Evolutionary conservation across 1,140 invertebrate species (phyloP).

Genomic region (Trigoniulus corallinus): DNA sequence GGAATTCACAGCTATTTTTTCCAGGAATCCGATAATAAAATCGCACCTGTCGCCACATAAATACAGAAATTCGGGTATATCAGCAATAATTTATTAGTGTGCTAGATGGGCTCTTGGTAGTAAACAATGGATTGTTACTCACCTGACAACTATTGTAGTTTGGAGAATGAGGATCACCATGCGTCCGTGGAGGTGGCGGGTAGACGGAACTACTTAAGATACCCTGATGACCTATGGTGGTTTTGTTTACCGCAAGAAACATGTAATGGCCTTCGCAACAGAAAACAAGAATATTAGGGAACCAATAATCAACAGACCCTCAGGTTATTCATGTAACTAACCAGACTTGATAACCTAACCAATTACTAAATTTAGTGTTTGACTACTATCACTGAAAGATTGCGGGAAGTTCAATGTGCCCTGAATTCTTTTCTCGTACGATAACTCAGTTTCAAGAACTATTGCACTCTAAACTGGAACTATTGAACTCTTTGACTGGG

Average conservation of each 20-base stretch:
- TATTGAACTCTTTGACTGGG: no score
- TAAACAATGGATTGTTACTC: not conserved
- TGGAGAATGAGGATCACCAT: not conserved
- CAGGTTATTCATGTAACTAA: no score
- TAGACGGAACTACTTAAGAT: not conserved
- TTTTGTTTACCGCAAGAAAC: not conserved
- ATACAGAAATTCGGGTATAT: not conserved
- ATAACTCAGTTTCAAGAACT: no score
- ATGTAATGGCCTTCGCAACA: not conserved
- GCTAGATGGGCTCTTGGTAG: not conserved
- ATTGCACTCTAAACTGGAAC: no score
- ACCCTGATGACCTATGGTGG: not conserved
- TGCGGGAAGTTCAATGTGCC: no score
- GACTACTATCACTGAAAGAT: no score
- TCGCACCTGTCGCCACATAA: not conserved
- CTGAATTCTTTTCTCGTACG: no score
- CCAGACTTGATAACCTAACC: no score
- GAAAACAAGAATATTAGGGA: no score
- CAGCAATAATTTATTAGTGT: no score
- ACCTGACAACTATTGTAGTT: not conserved
- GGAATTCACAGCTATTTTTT: not conserved
- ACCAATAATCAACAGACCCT: no score
- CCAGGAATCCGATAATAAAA: not conserved
- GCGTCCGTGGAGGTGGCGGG: not conserved
- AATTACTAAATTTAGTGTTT: no score